A percentile compares a stretch with the other conserved stretches of the same genome.
Evolutionary conservation across 2,797 vertebrate species (phyloP).

Genomic region (Myiothlypis coronata): DNA sequence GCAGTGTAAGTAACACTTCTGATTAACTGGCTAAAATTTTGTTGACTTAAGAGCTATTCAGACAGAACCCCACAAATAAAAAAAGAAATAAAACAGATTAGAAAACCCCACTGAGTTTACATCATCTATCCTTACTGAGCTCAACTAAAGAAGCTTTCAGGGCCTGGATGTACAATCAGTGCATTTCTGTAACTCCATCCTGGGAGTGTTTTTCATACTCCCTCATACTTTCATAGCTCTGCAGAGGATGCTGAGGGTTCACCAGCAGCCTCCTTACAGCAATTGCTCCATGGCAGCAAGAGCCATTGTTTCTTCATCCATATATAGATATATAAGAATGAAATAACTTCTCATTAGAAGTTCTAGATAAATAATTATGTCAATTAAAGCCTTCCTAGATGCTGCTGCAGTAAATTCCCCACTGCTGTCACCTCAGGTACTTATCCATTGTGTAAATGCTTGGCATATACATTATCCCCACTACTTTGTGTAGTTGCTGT

Average conservation of each 20-base stretch:
- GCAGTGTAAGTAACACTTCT: neutral
- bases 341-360: neutral
- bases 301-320: neutral
- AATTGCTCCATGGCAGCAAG: neutral
- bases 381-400: neutral
- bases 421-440: neutral
- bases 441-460: neutral
- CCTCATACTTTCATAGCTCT: neutral
- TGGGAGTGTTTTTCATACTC: neutral
- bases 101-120: neutral
- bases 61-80: neutral
- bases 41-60: neutral
- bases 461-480: neutral
- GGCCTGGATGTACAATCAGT: neutral
- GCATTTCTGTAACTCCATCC: neutral
- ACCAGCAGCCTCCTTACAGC: neutral
- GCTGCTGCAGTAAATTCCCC: neutral
- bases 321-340: neutral
- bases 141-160: neutral
- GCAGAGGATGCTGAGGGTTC: neutral
- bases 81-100: neutral
- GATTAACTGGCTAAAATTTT: neutral
- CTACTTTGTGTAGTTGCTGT: neutral
- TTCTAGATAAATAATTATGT: neutral
- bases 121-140: neutral